These are phyloP conservation scores for Hiodon alosoides DNA, from an alignment of 2,113 vertebrate species.

Conservation along the genomic window DNA sequence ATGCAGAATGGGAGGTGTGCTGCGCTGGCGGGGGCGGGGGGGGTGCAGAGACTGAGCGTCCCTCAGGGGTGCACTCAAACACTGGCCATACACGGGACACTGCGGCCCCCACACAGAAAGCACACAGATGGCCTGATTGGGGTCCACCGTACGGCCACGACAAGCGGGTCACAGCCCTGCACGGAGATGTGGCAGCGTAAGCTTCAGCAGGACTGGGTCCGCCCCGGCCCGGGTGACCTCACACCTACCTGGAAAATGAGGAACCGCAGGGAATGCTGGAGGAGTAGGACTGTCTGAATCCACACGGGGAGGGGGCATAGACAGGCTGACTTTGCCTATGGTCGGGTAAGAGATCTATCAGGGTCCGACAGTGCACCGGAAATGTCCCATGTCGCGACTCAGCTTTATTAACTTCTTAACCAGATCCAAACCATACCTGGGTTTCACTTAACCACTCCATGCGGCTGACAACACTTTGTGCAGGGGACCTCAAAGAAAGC, in stretches of 20 bases:
- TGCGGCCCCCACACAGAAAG: conserved; percentile 14
- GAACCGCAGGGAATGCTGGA: conserved; percentile 81
- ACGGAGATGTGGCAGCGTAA: neutral
- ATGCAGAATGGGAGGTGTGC: neutral
- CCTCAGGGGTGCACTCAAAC: too few species aligned
- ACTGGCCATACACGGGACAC: neutral
- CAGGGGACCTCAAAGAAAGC: too few species aligned
- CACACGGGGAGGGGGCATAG: conserved; percentile 94
- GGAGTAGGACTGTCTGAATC: conserved; percentile 91
- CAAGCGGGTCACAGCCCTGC: neutral
- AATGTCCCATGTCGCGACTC: too few species aligned
- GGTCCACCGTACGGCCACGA: neutral
- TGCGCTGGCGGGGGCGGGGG: neutral
- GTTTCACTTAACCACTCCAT: too few species aligned
- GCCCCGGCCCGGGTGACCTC: conserved; percentile 46
- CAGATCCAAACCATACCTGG: too few species aligned
- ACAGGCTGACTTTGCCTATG: conserved; percentile 96
- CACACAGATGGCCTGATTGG: neutral
- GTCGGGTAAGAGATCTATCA: conserved; percentile 63
- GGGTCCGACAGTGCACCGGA: neutral
- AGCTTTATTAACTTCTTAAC: too few species aligned
- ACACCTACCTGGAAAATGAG: conserved; percentile 92
- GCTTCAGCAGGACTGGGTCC: conserved; percentile 12
- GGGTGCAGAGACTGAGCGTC: too few species aligned
- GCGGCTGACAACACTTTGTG: too few species aligned